These are phyloP conservation scores for Netelia melanura DNA, from an alignment of 2,888 invertebrate genomes.

Conservation along the genomic window DNA sequence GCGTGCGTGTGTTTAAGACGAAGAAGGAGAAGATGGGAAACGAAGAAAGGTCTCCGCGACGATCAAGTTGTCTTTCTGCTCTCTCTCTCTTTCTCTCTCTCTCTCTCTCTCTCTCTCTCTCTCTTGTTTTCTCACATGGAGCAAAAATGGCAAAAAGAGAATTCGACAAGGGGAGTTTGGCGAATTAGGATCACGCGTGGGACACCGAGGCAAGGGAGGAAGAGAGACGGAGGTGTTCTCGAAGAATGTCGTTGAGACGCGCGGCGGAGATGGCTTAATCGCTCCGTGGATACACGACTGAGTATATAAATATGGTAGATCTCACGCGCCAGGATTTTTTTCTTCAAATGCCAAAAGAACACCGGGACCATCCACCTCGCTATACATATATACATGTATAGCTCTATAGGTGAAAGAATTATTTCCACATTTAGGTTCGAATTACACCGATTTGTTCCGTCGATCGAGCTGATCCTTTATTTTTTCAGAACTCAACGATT, in stretches of 20 bases:
- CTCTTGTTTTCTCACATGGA: background rate
- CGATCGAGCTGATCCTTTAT: slow-evolving; percentile 5
- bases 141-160: slow-evolving; percentile 43
- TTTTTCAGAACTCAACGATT: slow-evolving; percentile 2
- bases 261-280: slow-evolving; percentile 67
- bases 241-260: slow-evolving; percentile 68
- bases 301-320: slow-evolving; percentile 55
- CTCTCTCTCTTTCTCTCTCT: slow-evolving; percentile 20
- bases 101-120: slow-evolving; percentile 2
- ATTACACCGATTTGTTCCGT: slow-evolving; percentile 62
- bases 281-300: slow-evolving; percentile 56
- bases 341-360: slow-evolving; percentile 56
- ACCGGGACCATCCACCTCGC: slow-evolving; percentile 4
- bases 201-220: slow-evolving; percentile 31
- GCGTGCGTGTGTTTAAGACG: slow-evolving; percentile 50
- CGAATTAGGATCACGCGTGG: slow-evolving; percentile 65
- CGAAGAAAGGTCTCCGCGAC: slow-evolving; percentile 31
- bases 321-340: slow-evolving; percentile 45
- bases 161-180: slow-evolving; percentile 38
- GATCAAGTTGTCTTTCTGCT: slow-evolving; percentile 27
- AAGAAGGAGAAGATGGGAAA: slow-evolving; percentile 65
- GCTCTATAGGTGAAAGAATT: slow-evolving; percentile 47
- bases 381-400: slow-evolving; percentile 7
- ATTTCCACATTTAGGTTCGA: slow-evolving; percentile 63
- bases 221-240: slow-evolving; percentile 35